Evolutionary conservation across 2,797 vertebrate genomes (phyloP).

Genomic region (Xerus rutilus): DNA sequence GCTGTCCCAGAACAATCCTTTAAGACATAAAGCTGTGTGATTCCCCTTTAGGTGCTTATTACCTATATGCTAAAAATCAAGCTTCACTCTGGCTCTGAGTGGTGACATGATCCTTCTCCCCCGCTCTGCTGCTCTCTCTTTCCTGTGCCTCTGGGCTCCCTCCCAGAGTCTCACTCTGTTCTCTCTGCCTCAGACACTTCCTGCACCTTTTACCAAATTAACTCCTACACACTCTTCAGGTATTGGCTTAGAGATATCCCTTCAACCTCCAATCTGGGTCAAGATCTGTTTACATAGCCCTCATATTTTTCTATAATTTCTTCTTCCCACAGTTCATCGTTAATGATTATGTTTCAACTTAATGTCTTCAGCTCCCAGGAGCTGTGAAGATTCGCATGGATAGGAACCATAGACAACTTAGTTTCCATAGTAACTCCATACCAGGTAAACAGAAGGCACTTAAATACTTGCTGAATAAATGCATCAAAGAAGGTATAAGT

Average conservation of each 20-base stretch:
- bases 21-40: not conserved
- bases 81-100: not conserved
- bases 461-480: not conserved
- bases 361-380: not conserved
- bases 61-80: not conserved
- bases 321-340: not conserved
- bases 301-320: not conserved
- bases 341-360: not conserved
- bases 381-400: not conserved
- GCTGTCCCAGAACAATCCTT: not conserved
- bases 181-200: not conserved
- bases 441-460: not conserved
- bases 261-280: not conserved
- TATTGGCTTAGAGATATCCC: not conserved
- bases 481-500: not conserved
- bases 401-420: not conserved
- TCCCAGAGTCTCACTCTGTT: not conserved
- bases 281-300: not conserved
- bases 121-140: not conserved
- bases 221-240: not conserved
- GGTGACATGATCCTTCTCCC: too few species aligned
- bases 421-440: not conserved
- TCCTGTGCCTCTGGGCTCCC: not conserved
- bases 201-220: not conserved
- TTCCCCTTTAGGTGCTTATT: not conserved